A percentile compares a stretch with the other conserved stretches of the same genome.
Evolutionary conservation across 2,113 vertebrate genomes (phyloP).

Genomic region (Todiramphus chloris): DNA sequence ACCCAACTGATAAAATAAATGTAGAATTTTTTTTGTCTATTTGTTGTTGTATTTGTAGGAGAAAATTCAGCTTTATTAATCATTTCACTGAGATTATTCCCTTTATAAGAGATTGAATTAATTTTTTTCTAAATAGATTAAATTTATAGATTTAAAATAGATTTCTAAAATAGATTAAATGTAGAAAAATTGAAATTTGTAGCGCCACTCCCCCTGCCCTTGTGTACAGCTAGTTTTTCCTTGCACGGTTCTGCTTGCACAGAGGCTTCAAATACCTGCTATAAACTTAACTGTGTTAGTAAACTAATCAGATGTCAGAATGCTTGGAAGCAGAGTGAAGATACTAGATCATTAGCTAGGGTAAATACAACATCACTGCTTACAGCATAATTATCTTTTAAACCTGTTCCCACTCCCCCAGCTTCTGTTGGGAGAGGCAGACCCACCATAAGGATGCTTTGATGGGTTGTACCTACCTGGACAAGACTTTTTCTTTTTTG

Average conservation of each 20-base stretch:
- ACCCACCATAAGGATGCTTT: neutral
- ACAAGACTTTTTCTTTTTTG: neutral
- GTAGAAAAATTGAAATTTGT: neutral
- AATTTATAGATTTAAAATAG: no score
- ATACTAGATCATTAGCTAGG: neutral
- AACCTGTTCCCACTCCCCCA: neutral
- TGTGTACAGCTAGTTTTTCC: neutral
- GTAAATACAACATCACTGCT: neutral
- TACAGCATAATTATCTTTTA: neutral
- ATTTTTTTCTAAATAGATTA: neutral
- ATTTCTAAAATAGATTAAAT: neutral
- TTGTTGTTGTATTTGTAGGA: neutral
- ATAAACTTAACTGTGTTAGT: neutral
- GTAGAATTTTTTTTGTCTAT: neutral
- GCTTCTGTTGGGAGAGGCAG: neutral
- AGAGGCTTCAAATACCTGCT: rapidly evolving
- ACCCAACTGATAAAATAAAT: neutral
- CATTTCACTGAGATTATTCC: rapidly evolving
- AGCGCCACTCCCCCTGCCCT: rapidly evolving
- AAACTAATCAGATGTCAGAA: neutral
- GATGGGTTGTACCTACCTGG: neutral
- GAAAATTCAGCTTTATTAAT: neutral
- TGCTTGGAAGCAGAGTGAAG: neutral
- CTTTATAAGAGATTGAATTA: neutral
- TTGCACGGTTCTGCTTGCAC: neutral